A percentile compares a stretch with the other conserved stretches of the same genome.
These are phyloP conservation scores for Orchesella cincta DNA, from an alignment of 1,140 invertebrate genomes.

Conservation along the genomic window DNA sequence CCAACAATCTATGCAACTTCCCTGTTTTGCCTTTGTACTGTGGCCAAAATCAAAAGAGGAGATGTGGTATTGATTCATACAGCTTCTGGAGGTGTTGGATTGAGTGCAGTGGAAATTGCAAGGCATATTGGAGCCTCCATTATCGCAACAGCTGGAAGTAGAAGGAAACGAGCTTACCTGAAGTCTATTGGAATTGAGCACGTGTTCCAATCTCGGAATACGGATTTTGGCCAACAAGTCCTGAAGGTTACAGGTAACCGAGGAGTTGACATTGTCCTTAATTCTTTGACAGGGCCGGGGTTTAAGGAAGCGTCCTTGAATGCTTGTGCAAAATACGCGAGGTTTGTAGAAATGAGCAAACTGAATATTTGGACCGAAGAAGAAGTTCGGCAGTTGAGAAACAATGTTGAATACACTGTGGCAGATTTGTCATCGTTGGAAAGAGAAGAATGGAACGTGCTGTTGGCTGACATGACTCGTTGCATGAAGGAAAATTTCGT, in stretches of 20 bases:
- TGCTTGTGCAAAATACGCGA: constrained; percentile 7
- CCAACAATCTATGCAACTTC: constrained; percentile 24
- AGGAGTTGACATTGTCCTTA: constrained; percentile 37
- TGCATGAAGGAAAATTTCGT: background rate
- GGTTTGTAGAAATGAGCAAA: constrained; percentile 41
- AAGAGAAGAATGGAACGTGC: background rate
- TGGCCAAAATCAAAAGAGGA: constrained; percentile 53
- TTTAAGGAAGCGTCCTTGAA: constrained; percentile 36
- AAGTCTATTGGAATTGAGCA: constrained; percentile 17
- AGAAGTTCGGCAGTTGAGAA: constrained; percentile 3
- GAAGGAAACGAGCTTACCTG: constrained; percentile 29
- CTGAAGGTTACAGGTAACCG: background rate
- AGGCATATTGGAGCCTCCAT: constrained; percentile 53
- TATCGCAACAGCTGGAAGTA: constrained; percentile 34
- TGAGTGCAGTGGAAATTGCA: constrained; percentile 64
- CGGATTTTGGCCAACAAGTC: constrained; percentile 29
- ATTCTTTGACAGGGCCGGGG: constrained; percentile 35
- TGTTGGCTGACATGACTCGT: background rate
- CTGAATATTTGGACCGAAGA: constrained; percentile 37
- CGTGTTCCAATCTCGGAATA: constrained; percentile 33
- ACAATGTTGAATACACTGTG: constrained; percentile 34
- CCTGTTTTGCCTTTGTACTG: constrained; percentile 4
- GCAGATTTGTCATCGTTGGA: constrained; percentile 19
- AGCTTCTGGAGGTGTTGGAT: constrained; percentile 65
- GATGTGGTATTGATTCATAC: constrained; percentile 65